Evolutionary conservation across 2,797 vertebrate species (phyloP), one percentile per base, ranked within the genome.

Genomic region (Fringilla coelebs): DNA sequence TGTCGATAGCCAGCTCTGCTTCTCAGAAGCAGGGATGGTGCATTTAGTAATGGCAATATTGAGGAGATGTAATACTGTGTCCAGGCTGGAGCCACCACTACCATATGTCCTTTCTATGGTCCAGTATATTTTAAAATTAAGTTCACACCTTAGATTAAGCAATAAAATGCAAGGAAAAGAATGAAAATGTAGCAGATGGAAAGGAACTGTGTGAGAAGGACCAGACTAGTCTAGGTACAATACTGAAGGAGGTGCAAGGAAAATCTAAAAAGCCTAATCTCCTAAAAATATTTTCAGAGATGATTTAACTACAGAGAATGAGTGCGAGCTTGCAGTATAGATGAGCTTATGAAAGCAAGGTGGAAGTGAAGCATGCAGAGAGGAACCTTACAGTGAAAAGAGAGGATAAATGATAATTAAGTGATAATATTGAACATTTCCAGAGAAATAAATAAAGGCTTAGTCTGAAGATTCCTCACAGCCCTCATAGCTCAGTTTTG

Each of bases 231-330:
- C 71, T 89, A 87, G 70, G 85, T 91, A 90, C 29, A 82, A 95
- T 91, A 94, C 58, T 67, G 87, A 96, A 74, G 77, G 88, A 91
- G 79, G 89, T 91, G 73, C 85, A 92, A 96, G 80, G 85, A 93
- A 97, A 96, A 96, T 72, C 72, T 79, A 52, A 95, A 94, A 96
- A 93, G 41, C 52, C 62, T 60, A 94, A 89, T 96, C 93, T 95
- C 94, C 91, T 94, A 96, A 96, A 95, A 81, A 84, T 80, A 41
- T 66, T 83, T 88, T 74, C n/a, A 73, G 71, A 36, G 58, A 77
- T 86, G 48, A 73, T 61, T 84, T 93, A 61, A 92, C 89, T 32
- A 3, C 32, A 85, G 85, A 85, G 68, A 81, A 55, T 93, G 88
- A 96, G 31, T 89, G 72, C 90, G 62, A 60, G 31, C 51, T 84